phyloP scores from a whole-genome alignment of 2,888 invertebrate species.

The Hartigia nigra region DNA sequence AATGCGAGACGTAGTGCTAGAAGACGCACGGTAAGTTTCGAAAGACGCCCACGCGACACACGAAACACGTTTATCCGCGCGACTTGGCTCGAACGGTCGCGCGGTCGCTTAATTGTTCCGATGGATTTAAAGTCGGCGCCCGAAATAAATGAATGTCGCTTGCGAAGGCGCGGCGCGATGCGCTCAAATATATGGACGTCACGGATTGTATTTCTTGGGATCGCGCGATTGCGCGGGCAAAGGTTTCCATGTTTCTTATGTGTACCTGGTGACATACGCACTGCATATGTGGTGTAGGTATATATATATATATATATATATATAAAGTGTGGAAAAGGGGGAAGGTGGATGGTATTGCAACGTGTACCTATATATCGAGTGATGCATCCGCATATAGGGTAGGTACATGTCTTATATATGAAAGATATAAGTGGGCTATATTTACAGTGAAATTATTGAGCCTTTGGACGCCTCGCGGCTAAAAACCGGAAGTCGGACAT shows the following conservation, averaged over 20 bases:
- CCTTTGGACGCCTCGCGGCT: background rate
- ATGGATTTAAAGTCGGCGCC: constrained; percentile 48
- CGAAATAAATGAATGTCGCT: constrained; percentile 45
- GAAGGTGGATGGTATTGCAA: background rate
- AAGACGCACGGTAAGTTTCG: constrained; percentile 21
- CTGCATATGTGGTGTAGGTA: background rate
- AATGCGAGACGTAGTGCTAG: constrained; percentile 23
- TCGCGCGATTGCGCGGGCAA: constrained; percentile 6
- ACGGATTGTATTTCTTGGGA: constrained; percentile 38
- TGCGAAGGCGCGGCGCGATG: constrained; percentile 28
- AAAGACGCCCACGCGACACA: constrained; percentile 23
- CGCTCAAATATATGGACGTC: constrained; percentile 28
- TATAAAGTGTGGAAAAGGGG: background rate
- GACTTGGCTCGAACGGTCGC: constrained; percentile 1
- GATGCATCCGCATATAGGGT: background rate
- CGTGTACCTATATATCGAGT: background rate
- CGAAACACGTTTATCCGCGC: constrained; percentile 9
- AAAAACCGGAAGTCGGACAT: background rate
- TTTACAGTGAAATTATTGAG: background rate
- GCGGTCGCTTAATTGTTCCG: constrained; percentile 47
- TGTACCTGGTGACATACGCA: background rate
- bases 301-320: background rate
- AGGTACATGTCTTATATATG: background rate
- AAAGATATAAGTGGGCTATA: background rate
- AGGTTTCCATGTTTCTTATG: background rate